Evolutionary conservation across 2,113 vertebrate genomes (phyloP).

Genomic region (Cephalopholis sonnerati): DNA sequence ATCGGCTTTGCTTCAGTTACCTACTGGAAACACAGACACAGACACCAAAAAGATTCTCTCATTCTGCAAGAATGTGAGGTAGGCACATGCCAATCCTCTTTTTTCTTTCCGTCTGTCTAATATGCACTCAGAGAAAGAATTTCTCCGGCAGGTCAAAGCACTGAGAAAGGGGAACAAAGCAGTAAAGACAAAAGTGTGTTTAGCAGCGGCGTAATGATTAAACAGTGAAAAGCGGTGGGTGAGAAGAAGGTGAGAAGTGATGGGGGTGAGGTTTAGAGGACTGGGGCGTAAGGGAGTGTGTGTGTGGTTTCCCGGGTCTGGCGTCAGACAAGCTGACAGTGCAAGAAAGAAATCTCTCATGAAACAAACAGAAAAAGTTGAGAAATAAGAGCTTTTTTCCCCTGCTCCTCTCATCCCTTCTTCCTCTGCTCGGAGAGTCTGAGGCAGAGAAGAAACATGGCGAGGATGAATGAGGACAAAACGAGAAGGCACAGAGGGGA

Average conservation of each 20-base stretch:
- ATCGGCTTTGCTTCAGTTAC: conserved; percentile 37
- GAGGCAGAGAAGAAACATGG: background rate
- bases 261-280: conserved; percentile 20
- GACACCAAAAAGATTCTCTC: conserved; percentile 34
- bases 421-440: conserved; percentile 26
- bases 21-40: conserved; percentile 52
- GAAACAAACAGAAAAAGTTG: conserved; percentile 53
- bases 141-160: conserved; percentile 6
- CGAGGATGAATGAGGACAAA: conserved; percentile 21
- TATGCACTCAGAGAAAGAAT: background rate
- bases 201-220: background rate
- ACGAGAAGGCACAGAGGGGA: background rate
- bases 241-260: conserved; percentile 11
- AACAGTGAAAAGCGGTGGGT: background rate
- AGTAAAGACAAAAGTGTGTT: background rate
- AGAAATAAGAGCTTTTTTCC: conserved; percentile 11
- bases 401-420: conserved; percentile 7
- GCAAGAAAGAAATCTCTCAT: conserved; percentile 56
- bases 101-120: background rate
- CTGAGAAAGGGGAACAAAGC: background rate
- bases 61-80: conserved; percentile 48
- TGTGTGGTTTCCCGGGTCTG: conserved; percentile 29
- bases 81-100: conserved; percentile 22
- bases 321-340: conserved; percentile 65
- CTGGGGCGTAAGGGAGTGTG: conserved; percentile 3